Evolutionary conservation across 1,140 invertebrate genomes (phyloP).

Genomic region (Drosophila busckii): DNA sequence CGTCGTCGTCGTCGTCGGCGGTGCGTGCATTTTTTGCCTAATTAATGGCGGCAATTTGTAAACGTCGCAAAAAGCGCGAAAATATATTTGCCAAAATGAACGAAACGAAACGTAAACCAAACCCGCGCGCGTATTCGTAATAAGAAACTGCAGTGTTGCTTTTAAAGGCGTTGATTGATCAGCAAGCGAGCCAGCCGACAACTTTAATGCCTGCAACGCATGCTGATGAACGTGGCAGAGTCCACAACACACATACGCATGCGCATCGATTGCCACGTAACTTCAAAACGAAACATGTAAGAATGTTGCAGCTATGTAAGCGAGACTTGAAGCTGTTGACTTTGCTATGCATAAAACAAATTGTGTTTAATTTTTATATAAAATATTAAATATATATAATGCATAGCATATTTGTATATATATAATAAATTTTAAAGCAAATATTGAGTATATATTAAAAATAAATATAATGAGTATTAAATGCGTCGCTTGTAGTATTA

Average conservation of each 20-base stretch:
- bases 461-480: too few relatives aligned
- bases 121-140: slow-evolving; percentile 39
- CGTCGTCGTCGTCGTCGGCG: slow-evolving; percentile 32
- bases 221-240: slow-evolving; percentile 72
- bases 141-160: slow-evolving; percentile 62
- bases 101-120: slow-evolving; percentile 1
- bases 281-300: too few relatives aligned
- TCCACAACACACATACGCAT: too few relatives aligned
- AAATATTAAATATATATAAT: too few relatives aligned
- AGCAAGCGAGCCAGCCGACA: slow-evolving; percentile 30
- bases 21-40: slow-evolving; percentile 72
- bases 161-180: slow-evolving; percentile 77
- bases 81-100: slow-evolving; percentile 71
- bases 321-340: too few relatives aligned
- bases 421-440: too few relatives aligned
- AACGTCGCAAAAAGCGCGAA: slow-evolving; percentile 74
- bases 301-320: too few relatives aligned
- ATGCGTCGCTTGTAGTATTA: too few relatives aligned
- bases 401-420: too few relatives aligned
- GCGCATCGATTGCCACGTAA: slow-evolving; percentile 51
- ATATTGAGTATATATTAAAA: too few relatives aligned
- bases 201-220: slow-evolving; percentile 53
- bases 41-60: slow-evolving; percentile 77
- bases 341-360: too few relatives aligned
- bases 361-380: too few relatives aligned